These are phyloP conservation scores for Crotalus viridis DNA, from an alignment of 2,113 vertebrate genomes.

Conservation along the genomic window DNA sequence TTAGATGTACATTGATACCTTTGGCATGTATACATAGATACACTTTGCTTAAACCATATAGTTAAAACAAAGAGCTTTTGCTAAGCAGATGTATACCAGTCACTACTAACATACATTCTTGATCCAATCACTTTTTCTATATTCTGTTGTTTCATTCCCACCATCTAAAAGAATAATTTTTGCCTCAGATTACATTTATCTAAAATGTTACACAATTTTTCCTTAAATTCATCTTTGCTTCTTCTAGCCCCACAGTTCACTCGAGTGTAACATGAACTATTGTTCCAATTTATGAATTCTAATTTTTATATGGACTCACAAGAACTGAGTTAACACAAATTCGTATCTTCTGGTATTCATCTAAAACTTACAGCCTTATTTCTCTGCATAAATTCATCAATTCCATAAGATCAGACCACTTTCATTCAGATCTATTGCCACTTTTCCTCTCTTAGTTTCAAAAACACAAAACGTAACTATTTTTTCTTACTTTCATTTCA, in stretches of 20 bases:
- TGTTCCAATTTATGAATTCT: background rate
- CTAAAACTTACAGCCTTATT: background rate
- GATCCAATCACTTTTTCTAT: background rate
- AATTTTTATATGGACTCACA: background rate
- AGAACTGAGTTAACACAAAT: background rate
- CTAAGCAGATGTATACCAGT: background rate
- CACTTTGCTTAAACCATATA: background rate
- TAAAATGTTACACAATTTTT: background rate
- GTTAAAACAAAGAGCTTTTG: background rate
- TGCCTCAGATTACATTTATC: background rate
- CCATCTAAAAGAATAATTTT: background rate
- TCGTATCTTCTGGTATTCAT: background rate
- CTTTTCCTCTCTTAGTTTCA: background rate
- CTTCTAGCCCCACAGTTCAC: background rate
- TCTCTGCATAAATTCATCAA: background rate
- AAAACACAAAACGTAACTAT: background rate
- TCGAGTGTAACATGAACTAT: background rate
- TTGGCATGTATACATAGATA: background rate
- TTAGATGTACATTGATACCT: background rate
- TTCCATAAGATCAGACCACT: background rate
- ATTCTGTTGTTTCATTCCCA: background rate
- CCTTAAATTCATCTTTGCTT: background rate
- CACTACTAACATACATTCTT: background rate
- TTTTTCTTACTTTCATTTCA: background rate
- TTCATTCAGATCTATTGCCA: background rate